A percentile compares a stretch with the other conserved stretches of the same genome.
Evolutionary conservation across 2,113 vertebrate genomes (phyloP).

Genomic region (Cottus gobio): DNA sequence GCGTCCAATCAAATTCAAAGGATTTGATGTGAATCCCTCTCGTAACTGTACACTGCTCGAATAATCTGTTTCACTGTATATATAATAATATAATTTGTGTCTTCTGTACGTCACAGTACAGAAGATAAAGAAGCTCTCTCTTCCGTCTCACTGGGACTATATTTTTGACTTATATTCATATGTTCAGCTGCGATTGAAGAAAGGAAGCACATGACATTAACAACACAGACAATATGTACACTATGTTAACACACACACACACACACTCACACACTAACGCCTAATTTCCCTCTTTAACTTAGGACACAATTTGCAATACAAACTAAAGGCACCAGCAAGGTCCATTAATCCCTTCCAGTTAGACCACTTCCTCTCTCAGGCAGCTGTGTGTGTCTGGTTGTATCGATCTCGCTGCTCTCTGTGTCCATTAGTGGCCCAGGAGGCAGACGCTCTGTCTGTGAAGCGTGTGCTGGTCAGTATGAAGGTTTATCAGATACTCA

Average conservation of each 20-base stretch:
- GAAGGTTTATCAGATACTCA: constrained; percentile 63
- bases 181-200: not conserved
- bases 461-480: constrained; percentile 58
- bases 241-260: not conserved
- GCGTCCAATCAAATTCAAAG: not conserved
- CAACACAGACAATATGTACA: not conserved
- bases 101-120: not conserved
- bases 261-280: not conserved
- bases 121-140: not conserved
- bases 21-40: not conserved
- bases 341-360: constrained; percentile 62
- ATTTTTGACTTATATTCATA: not conserved
- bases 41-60: not conserved
- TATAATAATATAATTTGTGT: too few species aligned
- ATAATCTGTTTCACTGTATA: not conserved
- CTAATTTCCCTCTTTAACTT: constrained; percentile 10
- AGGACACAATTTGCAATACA: constrained; percentile 23
- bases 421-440: constrained; percentile 83
- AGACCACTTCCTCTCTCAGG: constrained; percentile 36
- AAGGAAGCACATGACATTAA: not conserved
- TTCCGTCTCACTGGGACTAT: not conserved
- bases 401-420: constrained; percentile 80
- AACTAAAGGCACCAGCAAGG: constrained; percentile 53
- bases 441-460: constrained; percentile 81
- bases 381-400: constrained; percentile 57